Percentiles rank a stretch among this genome's conserved stretches.
Evolutionary conservation across 2,113 vertebrate species (phyloP).

Genomic region (Plecturocebus donacophilus): DNA sequence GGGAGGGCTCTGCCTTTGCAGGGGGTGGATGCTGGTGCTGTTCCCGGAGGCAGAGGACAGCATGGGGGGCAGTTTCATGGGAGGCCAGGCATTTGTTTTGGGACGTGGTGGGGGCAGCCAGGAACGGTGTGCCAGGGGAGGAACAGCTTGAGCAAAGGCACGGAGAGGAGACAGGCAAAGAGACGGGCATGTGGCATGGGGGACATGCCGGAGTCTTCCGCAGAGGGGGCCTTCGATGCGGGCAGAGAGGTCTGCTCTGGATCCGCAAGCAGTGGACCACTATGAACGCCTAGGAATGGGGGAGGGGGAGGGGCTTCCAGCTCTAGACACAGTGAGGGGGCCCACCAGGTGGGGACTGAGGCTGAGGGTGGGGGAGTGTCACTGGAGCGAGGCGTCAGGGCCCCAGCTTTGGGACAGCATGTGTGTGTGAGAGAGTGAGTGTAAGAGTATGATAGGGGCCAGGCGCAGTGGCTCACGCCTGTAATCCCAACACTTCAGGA

Average conservation of each 20-base stretch:
- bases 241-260: neutral
- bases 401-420: neutral
- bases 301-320: neutral
- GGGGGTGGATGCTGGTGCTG: no score
- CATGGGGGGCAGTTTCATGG: rapidly evolving
- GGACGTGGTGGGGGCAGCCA: neutral
- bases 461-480: no score
- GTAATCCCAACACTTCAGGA: no score
- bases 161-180: neutral
- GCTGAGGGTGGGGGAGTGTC: neutral
- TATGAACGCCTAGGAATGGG: neutral
- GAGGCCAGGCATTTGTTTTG: neutral
- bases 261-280: neutral
- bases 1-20: no score
- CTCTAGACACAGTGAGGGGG: neutral
- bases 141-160: neutral
- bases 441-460: no score
- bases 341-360: neutral
- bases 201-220: neutral
- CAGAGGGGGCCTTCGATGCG: neutral
- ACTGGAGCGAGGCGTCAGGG: neutral
- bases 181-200: rapidly evolving
- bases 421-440: no score
- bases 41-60: neutral
- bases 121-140: neutral